A percentile compares a stretch with the other conserved stretches of the same genome.
Evolutionary conservation across 2,797 vertebrate genomes (phyloP).

Genomic region (Eurystomus glaucurus): DNA sequence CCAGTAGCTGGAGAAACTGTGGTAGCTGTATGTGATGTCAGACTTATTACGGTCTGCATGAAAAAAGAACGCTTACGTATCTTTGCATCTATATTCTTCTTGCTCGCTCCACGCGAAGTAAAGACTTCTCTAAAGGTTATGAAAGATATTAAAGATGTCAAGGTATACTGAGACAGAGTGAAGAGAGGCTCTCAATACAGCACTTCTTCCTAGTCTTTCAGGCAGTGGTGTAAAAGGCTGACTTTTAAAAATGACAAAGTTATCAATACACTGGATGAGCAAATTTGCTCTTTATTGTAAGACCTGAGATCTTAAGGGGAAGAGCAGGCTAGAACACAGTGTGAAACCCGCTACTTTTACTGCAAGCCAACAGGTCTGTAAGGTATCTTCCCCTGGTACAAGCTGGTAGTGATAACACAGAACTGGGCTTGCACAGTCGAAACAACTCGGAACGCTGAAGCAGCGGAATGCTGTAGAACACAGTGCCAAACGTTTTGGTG

Average conservation of each 20-base stretch:
- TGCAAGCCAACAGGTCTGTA: neutral
- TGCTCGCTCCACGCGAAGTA: neutral
- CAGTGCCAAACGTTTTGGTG: neutral
- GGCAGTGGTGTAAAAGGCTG: neutral
- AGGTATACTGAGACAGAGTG: neutral
- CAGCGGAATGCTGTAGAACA: neutral
- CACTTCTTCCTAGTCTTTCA: neutral
- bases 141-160: neutral
- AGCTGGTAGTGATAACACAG: neutral
- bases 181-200: neutral
- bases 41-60: neutral
- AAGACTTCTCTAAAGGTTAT: neutral
- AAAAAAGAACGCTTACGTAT: neutral
- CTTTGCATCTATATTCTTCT: neutral
- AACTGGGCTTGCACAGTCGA: neutral
- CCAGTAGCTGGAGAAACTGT: neutral
- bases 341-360: neutral
- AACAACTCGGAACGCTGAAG: neutral
- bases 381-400: neutral
- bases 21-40: neutral
- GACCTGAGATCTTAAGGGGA: neutral
- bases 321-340: neutral
- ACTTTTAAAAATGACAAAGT: neutral
- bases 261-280: neutral
- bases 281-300: neutral